A percentile compares a stretch with the other conserved stretches of the same genome.
phyloP scores from a whole-genome alignment of 2,797 vertebrate species.

The Melanotaenia boesemani region DNA sequence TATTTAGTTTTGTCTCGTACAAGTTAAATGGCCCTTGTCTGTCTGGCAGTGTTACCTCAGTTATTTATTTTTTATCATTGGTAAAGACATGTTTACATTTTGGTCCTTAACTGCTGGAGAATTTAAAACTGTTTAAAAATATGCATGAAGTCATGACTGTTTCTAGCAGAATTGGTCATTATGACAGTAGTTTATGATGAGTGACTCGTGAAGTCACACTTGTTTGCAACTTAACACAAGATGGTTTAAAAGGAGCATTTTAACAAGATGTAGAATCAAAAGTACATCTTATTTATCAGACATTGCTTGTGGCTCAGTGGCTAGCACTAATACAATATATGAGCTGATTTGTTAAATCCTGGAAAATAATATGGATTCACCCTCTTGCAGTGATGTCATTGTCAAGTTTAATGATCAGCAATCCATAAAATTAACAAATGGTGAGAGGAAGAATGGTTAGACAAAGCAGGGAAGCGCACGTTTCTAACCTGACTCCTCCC shows the following conservation, averaged over 20 bases:
- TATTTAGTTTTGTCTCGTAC: conserved; percentile 74
- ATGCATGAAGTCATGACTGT: background rate
- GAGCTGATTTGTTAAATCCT: too few relatives aligned
- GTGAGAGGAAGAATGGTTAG: too few relatives aligned
- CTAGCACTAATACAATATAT: conserved; percentile 34
- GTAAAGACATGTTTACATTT: conserved; percentile 58
- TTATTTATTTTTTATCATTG: conserved; percentile 39
- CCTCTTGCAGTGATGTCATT: too few relatives aligned
- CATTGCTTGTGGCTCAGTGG: conserved; percentile 34
- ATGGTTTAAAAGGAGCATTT: conserved; percentile 41
- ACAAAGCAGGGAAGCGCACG: too few relatives aligned
- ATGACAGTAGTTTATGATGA: conserved; percentile 53
- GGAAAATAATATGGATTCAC: too few relatives aligned
- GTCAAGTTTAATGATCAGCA: too few relatives aligned
- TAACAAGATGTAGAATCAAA: conserved; percentile 55
- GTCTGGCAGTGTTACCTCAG: conserved; percentile 65
- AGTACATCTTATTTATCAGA: conserved; percentile 37
- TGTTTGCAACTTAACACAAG: conserved; percentile 29
- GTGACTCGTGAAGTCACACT: conserved; percentile 40
- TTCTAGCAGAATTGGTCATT: conserved; percentile 48
- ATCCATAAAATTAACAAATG: too few relatives aligned
- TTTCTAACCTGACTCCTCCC: too few relatives aligned
- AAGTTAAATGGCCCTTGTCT: conserved; percentile 74
- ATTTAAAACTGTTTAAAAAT: conserved; percentile 21
- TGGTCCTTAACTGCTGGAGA: conserved; percentile 44